Evolutionary conservation across 2,113 vertebrate species (phyloP), one percentile per base, ranked within the genome.

Genomic region (Ailuropoda melanoleuca): DNA sequence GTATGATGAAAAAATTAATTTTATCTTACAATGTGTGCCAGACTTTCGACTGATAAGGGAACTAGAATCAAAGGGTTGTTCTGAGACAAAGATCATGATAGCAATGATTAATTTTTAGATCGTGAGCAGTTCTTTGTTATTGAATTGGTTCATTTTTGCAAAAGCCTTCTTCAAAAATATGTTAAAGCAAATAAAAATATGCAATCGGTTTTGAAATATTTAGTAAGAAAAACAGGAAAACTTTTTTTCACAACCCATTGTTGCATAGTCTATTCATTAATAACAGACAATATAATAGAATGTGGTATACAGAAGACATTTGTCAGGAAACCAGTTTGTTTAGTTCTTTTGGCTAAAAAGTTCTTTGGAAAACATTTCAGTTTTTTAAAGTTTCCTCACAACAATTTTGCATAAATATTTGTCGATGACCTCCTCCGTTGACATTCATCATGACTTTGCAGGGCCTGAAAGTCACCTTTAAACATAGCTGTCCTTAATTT

Each of bases 11-110:
- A 94, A 98, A 98, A 93, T 23, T 97, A 97, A 95, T 97, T 98
- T 97, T 97, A 95, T 94, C 93, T 98, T 98, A 96, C 96, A 91
- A 74, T 97, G 91, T 96, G 95, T 91, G 93, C 87, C 92, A 98
- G 98, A 96, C 95, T 90, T 97, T 98, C 98, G 98, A 96, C 70
- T 97, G 95, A 98, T 94, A 98, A 98, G 95, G 96, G 98, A 97
- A 92, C 48, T 88, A 50, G 68, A 98, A 98, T 98, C 97, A 94
- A 64, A 97, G 66, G 56, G 93, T 85, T 97, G 53, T 87, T 95
- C 90, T 97, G 64, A 95, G 96, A 95, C 62, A 96, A 98, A 98
- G 68, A 97, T 93, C 84, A 93, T 56, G 88, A 14, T 34, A 93
- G 84, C 77, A n/a, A 46, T 78, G 46, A 93, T 95, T 97, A 84